Evolutionary conservation across 1,140 invertebrate genomes (phyloP).

Genomic region (Brachionus rubens): DNA sequence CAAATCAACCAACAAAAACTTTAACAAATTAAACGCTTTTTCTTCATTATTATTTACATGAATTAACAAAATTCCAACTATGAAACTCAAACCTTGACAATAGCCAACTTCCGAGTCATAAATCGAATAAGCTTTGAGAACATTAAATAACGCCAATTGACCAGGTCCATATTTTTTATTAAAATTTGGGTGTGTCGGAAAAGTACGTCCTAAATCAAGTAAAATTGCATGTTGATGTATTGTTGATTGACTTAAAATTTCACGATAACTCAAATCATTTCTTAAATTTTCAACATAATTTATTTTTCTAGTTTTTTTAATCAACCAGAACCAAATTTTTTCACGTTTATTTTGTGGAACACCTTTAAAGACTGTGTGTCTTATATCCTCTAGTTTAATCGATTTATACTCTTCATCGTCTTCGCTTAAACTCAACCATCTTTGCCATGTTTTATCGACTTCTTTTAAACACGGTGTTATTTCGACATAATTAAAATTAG

Average conservation of each 20-base stretch:
- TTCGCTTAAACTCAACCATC: background rate
- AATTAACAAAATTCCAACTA: conserved; percentile 83
- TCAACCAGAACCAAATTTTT: conserved; percentile 44
- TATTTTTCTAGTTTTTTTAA: conserved; percentile 13
- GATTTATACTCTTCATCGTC: background rate
- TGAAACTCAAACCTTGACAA: conserved; percentile 85
- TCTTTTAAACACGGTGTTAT: conserved; percentile 34
- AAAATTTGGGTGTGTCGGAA: conserved; percentile 88
- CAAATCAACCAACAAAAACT: conserved; percentile 83
- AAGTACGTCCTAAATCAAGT: conserved; percentile 67
- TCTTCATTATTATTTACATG: conserved; percentile 90
- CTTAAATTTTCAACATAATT: background rate
- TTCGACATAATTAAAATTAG: conserved; percentile 26
- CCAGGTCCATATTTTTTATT: conserved; percentile 79
- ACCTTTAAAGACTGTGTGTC: conserved; percentile 18
- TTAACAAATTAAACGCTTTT: conserved; percentile 77
- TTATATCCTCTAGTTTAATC: background rate
- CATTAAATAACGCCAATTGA: conserved; percentile 84
- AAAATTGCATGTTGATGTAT: conserved; percentile 45
- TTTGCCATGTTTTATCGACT: conserved; percentile 30
- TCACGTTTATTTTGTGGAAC: conserved; percentile 16
- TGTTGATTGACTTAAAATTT: conserved; percentile 22
- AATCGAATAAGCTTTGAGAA: conserved; percentile 75
- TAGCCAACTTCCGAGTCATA: conserved; percentile 89
- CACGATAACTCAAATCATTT: background rate